Evolutionary conservation across 2,888 invertebrate genomes (phyloP).

Genomic region (Micoletzkya japonica): DNA sequence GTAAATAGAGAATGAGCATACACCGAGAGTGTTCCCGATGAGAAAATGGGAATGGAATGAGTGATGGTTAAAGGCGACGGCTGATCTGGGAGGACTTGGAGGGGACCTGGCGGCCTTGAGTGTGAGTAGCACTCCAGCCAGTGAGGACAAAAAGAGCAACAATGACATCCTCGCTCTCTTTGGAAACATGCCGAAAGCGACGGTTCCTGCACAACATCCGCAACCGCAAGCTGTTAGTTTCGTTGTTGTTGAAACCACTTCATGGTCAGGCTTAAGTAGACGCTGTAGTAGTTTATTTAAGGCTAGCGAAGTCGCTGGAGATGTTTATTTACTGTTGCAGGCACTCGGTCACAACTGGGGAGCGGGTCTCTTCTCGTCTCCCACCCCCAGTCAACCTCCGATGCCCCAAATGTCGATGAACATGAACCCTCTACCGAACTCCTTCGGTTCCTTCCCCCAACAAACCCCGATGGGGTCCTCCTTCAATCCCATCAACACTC

Average conservation of each 20-base stretch:
- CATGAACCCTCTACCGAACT: neutral
- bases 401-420: neutral
- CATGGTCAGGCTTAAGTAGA: neutral
- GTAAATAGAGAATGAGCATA: no score
- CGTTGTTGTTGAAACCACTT: neutral
- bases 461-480: neutral
- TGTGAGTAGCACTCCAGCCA: neutral
- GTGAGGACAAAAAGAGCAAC: conserved; percentile 37
- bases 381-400: neutral
- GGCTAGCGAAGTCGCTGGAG: neutral
- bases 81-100: neutral
- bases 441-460: conserved; percentile 8
- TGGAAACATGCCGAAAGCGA: conserved; percentile 30
- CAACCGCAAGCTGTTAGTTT: neutral
- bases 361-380: conserved; percentile 1
- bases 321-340: neutral
- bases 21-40: no score
- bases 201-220: neutral
- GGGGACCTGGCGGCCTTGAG: conserved; percentile 7
- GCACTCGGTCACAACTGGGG: conserved; percentile 23
- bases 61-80: neutral
- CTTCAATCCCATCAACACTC: neutral
- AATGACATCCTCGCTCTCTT: conserved; percentile 51
- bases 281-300: no score
- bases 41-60: neutral